Percentiles rank a stretch among this genome's conserved stretches.
Evolutionary conservation across 2,888 invertebrate species (phyloP).

Genomic region (Eupeodes latifasciatus): DNA sequence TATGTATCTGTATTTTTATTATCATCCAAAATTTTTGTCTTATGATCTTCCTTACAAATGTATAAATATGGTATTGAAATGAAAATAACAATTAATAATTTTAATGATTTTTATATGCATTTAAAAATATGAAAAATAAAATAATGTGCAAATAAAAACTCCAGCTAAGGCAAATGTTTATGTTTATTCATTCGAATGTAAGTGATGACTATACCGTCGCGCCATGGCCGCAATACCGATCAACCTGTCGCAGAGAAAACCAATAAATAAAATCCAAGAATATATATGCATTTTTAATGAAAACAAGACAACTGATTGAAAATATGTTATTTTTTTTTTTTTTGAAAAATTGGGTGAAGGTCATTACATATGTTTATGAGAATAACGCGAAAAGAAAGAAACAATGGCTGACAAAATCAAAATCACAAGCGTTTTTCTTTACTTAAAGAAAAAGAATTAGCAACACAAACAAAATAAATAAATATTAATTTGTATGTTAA

Average conservation of each 20-base stretch:
- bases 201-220: slow-evolving; percentile 13
- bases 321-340: background rate
- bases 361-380: slow-evolving; percentile 45
- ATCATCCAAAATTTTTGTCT: too few species aligned
- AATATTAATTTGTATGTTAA: slow-evolving; percentile 57
- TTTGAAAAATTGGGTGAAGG: slow-evolving; percentile 63
- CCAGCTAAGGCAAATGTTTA: background rate
- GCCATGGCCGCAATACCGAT: slow-evolving; percentile 46
- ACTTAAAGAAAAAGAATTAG: background rate
- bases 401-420: background rate
- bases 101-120: background rate
- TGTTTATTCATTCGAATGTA: background rate
- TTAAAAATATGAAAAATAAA: background rate
- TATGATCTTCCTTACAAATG: too few species aligned
- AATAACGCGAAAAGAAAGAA: slow-evolving; percentile 29
- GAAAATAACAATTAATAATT: background rate
- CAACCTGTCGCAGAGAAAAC: slow-evolving; percentile 52
- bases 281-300: slow-evolving; percentile 57
- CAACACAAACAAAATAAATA: slow-evolving; percentile 16
- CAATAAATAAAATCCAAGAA: slow-evolving; percentile 54
- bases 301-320: slow-evolving; percentile 35
- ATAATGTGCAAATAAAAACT: background rate
- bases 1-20: too few species aligned
- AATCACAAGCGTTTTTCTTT: background rate
- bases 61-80: background rate